phyloP scores from a whole-genome alignment of 2,797 vertebrate genomes.

The Gobio occitaniae region DNA sequence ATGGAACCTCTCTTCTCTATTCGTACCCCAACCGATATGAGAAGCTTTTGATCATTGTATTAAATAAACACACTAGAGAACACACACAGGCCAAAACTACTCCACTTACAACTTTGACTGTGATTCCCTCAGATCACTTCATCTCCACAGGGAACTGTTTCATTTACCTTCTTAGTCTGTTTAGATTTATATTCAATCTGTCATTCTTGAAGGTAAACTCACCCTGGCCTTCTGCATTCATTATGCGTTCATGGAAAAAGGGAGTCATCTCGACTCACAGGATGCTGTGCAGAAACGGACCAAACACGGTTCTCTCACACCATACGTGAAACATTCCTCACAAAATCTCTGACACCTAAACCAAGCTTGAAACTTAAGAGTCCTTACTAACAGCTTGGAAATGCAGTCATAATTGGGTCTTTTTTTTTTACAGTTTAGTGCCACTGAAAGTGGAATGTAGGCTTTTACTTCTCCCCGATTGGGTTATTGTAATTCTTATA shows the following conservation, averaged over 20 bases:
- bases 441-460: slow-evolving; percentile 15
- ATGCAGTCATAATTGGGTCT: slow-evolving; percentile 55
- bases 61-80: slow-evolving; percentile 33
- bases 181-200: slow-evolving; percentile 33
- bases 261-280: background rate
- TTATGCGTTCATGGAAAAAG: slow-evolving; percentile 18
- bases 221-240: slow-evolving; percentile 19
- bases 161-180: slow-evolving; percentile 21
- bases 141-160: slow-evolving; percentile 23
- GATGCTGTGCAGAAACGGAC: background rate
- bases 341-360: slow-evolving; percentile 8
- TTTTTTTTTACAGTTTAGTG: slow-evolving; percentile 17
- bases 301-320: background rate
- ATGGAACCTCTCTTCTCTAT: background rate
- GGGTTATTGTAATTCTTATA: slow-evolving; percentile 25
- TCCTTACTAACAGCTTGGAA: slow-evolving; percentile 57
- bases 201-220: slow-evolving; percentile 29
- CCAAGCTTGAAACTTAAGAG: slow-evolving; percentile 1
- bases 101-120: slow-evolving; percentile 10
- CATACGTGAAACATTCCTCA: background rate
- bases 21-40: background rate
- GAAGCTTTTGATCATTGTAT: background rate
- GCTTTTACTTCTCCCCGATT: slow-evolving; percentile 26
- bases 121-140: slow-evolving; percentile 25
- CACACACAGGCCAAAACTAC: slow-evolving; percentile 24